These are phyloP conservation scores for Lasioglossum zephyrum DNA, from an alignment of 2,888 invertebrate species.

Conservation along the genomic window DNA sequence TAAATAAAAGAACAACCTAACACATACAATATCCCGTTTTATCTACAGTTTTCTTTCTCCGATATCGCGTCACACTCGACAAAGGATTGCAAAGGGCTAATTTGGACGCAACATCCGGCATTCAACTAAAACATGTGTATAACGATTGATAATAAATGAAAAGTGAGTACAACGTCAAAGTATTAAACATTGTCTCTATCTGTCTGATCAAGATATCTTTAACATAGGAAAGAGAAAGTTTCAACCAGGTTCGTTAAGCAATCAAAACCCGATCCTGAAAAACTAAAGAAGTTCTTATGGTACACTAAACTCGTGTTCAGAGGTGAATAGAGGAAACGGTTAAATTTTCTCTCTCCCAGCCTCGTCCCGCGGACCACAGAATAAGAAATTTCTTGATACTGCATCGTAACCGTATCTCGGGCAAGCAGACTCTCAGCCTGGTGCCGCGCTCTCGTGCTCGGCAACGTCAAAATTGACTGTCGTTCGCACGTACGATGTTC, in stretches of 20 bases:
- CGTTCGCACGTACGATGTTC: constrained; percentile 7
- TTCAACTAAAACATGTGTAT: too few relatives aligned
- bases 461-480: not conserved
- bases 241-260: not conserved
- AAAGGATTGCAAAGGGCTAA: too few relatives aligned
- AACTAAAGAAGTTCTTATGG: not conserved
- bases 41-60: too few relatives aligned
- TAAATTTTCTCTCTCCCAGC: not conserved
- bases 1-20: too few relatives aligned
- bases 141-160: too few relatives aligned
- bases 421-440: not conserved
- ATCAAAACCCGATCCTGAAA: not conserved
- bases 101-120: too few relatives aligned
- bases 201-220: not conserved
- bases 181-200: too few relatives aligned
- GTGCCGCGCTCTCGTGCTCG: not conserved
- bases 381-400: constrained; percentile 18
- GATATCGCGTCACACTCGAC: too few relatives aligned
- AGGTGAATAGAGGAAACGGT: not conserved
- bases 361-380: not conserved
- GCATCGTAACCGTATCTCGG: not conserved
- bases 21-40: too few relatives aligned
- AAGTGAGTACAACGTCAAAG: too few relatives aligned
- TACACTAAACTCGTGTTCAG: not conserved
- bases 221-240: not conserved